Evolutionary conservation across 2,113 vertebrate species (phyloP), one percentile per base, ranked within the genome.

Genomic region (Peromyscus polionotus): DNA sequence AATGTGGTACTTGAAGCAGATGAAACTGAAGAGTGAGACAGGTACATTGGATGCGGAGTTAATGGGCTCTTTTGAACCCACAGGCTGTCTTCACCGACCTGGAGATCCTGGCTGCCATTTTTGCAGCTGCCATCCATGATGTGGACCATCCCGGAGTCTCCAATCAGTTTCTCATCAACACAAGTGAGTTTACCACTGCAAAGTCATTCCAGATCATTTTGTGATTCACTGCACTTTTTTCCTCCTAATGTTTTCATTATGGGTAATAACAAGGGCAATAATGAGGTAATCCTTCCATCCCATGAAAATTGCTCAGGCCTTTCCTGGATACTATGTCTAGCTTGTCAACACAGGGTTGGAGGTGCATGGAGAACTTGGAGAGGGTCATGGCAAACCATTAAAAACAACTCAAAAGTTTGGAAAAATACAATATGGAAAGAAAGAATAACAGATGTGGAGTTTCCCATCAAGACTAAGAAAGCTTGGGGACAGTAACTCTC

Each of bases 161-260:
- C 98, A 99, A 99, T 98, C 99, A 99, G 95, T 99, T 99, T 97
- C 99, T 99, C 92, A 99, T 99, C 98, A 99, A 99, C 97, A 99
- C 99, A 96, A 99, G 99, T 99, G 98, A 99, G 99, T 99, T 80
- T 83, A 77, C 19, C 57, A 77, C 89, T 76, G 51, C 86, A 75
- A 2, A 39, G 91, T 79, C 95, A 57, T 80, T 65, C 36, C 4
- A 33, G 45, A 94, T 90, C 91, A 93, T 19, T 84, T 84, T 97
- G 70, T 96, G 88, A 95, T 13, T 79, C 97, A 93, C 20, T 75
- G 91, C 54, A 45, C 89, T 95, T 72, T 95, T 63, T 79, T 88
- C 91, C 88, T 88, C 51, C 83, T 84, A 39, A 94, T 98, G 97
- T 98, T 98, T 98, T 97, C 87, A 19, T 88, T 98, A 93, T 93